Evolutionary conservation across 2,113 vertebrate species (phyloP).

Genomic region (Epinephelus lanceolatus): DNA sequence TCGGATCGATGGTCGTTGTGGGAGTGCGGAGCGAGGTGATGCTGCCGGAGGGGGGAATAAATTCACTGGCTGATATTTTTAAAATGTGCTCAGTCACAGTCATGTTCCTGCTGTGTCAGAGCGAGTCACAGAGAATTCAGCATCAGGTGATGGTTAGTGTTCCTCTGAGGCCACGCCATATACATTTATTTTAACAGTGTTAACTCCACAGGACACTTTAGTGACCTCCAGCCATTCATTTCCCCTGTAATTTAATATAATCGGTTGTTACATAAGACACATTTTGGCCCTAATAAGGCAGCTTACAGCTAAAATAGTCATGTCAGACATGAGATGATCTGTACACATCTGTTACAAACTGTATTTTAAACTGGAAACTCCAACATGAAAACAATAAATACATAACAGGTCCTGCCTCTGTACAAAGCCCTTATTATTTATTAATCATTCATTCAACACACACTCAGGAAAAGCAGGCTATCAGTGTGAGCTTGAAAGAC

Average conservation of each 20-base stretch:
- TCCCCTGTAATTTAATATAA: no score
- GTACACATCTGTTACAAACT: no score
- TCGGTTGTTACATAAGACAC: no score
- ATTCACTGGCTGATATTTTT: constrained; percentile 30
- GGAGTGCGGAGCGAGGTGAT: not conserved
- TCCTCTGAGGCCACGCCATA: not conserved
- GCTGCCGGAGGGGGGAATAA: not conserved
- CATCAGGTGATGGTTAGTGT: constrained; percentile 41
- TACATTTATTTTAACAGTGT: not conserved
- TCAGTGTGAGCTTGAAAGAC: not conserved
- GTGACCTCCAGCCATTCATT: not conserved
- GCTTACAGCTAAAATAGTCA: no score
- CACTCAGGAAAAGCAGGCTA: not conserved
- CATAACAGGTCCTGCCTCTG: no score
- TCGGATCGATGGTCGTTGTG: constrained; percentile 9
- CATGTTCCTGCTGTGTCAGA: constrained; percentile 26
- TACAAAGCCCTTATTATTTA: no score
- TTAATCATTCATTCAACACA: not conserved
- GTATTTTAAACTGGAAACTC: no score
- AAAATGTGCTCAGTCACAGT: constrained; percentile 42
- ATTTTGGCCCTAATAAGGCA: no score
- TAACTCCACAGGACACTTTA: not conserved
- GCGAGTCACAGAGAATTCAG: constrained; percentile 34
- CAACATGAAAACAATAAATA: no score
- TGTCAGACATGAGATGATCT: no score